Evolutionary conservation across 2,888 invertebrate species (phyloP), one percentile per base, ranked within the genome.

Genomic region (Melanostoma mellinum): DNA sequence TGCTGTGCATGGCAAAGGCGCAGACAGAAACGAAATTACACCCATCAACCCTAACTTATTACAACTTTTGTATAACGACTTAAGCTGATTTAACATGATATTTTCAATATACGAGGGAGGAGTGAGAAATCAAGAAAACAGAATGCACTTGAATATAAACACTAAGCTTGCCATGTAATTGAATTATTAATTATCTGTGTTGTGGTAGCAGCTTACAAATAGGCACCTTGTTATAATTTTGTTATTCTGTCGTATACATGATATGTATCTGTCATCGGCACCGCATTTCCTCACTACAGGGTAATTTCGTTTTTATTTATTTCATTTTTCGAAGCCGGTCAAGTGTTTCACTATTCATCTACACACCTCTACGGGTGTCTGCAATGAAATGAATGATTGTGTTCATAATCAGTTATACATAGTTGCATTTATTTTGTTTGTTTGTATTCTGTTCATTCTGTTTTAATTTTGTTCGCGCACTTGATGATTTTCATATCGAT

Each of bases 81-180:
- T 81, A 81, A 81, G 71, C 81, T 61, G 77, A 77, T 81, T 81
- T 71, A 55, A 32, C 67, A 81, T 81, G 72, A 76, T 50, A 72
- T 81, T 81, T 55, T 20, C 20, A 20, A 72, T 60, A 58, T 6
- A 65, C 32, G 20, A 0, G 2, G 10, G 3, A 38, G 32, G 32
- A 36, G 65, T 60, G 50, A 50, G 53, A 44, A 60, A 81, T 76
- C 20, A 58, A 76, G 58, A 46, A 46, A 38, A 35, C 55, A 72
- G 46, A 71, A 56, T 76, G 60, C 65, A 81, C 76, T 68, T 72
- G 71, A 76, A 81, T 81, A 76, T 63, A 5, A 71, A 67, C 46
- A 77, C 48, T 72, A 81, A 81, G 67, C 44, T 72, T 48, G 50
- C 20, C 20, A 20, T 20, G 81, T 81, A 77, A 81, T 81, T 81